phyloP scores from a whole-genome alignment of 2,888 invertebrate genomes.

The Seladonia tumulorum region DNA sequence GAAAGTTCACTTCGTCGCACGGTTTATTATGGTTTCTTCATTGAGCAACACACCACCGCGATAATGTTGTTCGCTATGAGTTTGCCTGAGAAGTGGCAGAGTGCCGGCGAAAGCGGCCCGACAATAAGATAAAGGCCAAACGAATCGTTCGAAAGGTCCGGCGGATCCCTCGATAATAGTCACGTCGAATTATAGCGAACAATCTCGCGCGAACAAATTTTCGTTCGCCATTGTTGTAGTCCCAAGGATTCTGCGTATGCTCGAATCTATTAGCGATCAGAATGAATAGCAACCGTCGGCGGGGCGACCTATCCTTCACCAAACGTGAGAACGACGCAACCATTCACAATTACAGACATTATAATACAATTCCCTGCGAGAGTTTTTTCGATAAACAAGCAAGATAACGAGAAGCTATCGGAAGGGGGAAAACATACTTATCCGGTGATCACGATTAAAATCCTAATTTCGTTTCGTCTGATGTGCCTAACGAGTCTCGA shows the following conservation, averaged over 20 bases:
- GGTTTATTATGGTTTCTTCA: conserved; percentile 5
- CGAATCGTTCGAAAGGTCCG: conserved; percentile 28
- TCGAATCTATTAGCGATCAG: neutral
- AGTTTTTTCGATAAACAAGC: neutral
- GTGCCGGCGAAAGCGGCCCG: conserved; percentile 41
- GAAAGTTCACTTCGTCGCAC: neutral
- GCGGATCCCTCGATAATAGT: neutral
- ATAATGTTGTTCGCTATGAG: conserved; percentile 29
- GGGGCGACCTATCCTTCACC: neutral
- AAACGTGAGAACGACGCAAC: neutral
- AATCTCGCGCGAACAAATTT: neutral
- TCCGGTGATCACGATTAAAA: neutral
- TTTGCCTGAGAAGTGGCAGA: conserved; percentile 29
- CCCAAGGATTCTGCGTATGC: neutral
- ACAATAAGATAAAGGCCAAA: conserved; percentile 49
- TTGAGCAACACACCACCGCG: conserved; percentile 27
- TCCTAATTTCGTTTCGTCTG: neutral
- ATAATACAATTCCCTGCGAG: neutral
- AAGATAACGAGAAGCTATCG: neutral
- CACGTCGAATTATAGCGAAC: neutral
- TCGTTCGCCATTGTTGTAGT: neutral
- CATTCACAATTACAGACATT: neutral
- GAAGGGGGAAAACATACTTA: neutral
- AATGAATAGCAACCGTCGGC: neutral
- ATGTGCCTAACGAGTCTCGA: neutral